Evolutionary conservation across 2,888 invertebrate genomes (phyloP).

Genomic region (Stenurella melanura): DNA sequence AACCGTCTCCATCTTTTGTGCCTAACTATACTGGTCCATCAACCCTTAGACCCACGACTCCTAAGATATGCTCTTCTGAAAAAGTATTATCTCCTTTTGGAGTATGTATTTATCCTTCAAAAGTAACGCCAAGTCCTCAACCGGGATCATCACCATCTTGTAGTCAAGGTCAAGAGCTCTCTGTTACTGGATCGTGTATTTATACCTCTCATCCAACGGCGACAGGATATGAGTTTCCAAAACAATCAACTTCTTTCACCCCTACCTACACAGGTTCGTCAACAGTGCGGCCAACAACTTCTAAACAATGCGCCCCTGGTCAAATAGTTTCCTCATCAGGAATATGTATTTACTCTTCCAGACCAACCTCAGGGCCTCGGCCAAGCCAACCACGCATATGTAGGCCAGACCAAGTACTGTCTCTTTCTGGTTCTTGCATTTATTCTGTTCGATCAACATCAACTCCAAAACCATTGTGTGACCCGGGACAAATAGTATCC

Average conservation of each 20-base stretch:
- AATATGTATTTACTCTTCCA: constrained; percentile 49
- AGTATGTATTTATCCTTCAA: constrained; percentile 38
- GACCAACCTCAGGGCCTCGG: constrained; percentile 27
- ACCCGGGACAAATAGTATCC: constrained; percentile 28
- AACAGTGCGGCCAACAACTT: constrained; percentile 42
- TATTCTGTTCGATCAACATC: constrained; percentile 41
- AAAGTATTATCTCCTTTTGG: constrained; percentile 46
- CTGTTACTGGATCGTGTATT: constrained; percentile 49
- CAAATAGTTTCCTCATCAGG: constrained; percentile 49
- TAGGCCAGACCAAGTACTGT: constrained; percentile 43
- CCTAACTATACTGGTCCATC: constrained; percentile 27
- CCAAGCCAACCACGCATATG: constrained; percentile 36
- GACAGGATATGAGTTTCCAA: constrained; percentile 43
- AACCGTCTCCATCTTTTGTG: constrained; percentile 18
- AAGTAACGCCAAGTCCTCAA: constrained; percentile 15
- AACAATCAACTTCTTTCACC: constrained; percentile 34
- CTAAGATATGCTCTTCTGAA: constrained; percentile 48
- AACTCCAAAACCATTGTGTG: constrained; percentile 39
- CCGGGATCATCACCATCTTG: constrained; percentile 19
- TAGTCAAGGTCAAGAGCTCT: constrained; percentile 43
- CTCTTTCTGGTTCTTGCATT: constrained; percentile 49
- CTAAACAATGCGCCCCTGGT: constrained; percentile 51
- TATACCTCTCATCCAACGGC: constrained; percentile 35
- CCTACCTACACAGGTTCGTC: constrained; percentile 32
- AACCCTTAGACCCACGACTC: constrained; percentile 48